Evolutionary conservation across 2,888 invertebrate species (phyloP).

Genomic region (Athrips mouffetella): DNA sequence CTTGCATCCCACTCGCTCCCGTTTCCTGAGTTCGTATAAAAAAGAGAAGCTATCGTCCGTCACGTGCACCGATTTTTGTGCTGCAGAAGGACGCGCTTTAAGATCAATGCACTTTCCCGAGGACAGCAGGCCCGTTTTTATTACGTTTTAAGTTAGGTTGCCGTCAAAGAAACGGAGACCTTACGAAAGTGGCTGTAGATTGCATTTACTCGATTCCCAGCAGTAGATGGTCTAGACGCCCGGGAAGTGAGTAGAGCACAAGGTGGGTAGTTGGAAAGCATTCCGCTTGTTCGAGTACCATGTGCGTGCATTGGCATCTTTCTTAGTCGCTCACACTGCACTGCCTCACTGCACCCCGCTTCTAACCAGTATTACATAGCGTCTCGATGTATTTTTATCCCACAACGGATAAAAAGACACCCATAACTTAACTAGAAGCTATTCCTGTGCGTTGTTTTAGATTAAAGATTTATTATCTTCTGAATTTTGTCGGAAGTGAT

Average conservation of each 20-base stretch:
- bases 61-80: constrained; percentile 74
- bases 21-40: constrained; percentile 38
- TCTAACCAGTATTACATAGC: constrained; percentile 29
- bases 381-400: constrained; percentile 40
- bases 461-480: neutral
- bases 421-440: neutral
- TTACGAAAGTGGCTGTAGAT: constrained; percentile 48
- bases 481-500: neutral
- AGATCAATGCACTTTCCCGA: constrained; percentile 78
- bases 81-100: constrained; percentile 70
- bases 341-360: constrained; percentile 17
- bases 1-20: constrained; percentile 60
- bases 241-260: constrained; percentile 63
- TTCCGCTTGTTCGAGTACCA: constrained; percentile 35
- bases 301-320: constrained; percentile 36
- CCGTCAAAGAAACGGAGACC: constrained; percentile 51
- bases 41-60: constrained; percentile 65
- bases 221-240: constrained; percentile 64
- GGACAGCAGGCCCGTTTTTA: constrained; percentile 73
- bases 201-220: constrained; percentile 42
- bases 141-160: constrained; percentile 50
- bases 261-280: constrained; percentile 1
- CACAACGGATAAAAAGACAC: constrained; percentile 17
- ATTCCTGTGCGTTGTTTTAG: neutral
- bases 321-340: constrained; percentile 17